These are phyloP conservation scores for Hetaerina americana DNA, from an alignment of 1,140 invertebrate genomes.

Conservation along the genomic window DNA sequence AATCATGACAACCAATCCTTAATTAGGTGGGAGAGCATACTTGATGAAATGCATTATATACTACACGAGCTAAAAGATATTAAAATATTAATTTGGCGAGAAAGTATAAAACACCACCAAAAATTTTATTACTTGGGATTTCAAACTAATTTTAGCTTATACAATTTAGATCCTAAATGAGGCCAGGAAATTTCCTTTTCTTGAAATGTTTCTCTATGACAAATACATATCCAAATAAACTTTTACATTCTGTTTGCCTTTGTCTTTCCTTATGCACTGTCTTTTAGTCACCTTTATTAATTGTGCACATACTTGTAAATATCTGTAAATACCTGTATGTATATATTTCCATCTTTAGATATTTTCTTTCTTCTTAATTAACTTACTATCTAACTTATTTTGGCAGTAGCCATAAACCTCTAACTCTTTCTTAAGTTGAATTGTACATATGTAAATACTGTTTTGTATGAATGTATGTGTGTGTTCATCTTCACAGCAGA, in stretches of 20 bases:
- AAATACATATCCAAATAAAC: background rate
- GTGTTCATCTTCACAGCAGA: slow-evolving; percentile 31
- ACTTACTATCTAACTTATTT: slow-evolving; percentile 1
- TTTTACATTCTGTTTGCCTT: background rate
- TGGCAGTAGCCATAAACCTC: background rate
- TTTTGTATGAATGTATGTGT: slow-evolving; percentile 29
- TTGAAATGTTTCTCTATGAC: background rate
- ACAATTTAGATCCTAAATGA: background rate
- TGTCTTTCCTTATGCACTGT: background rate
- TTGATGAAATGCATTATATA: background rate
- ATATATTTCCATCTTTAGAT: background rate
- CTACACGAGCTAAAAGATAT: background rate
- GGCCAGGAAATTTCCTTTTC: background rate
- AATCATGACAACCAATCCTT: background rate
- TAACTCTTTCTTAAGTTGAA: background rate
- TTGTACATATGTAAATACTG: slow-evolving; percentile 16
- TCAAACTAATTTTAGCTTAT: background rate
- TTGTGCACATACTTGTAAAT: background rate
- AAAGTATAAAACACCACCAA: background rate
- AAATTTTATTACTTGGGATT: background rate
- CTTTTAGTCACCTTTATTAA: background rate
- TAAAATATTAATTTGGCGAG: background rate
- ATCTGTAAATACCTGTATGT: slow-evolving; percentile 1
- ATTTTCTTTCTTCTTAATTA: background rate
- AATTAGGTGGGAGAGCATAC: background rate